Base-by-base conservation (phyloP, 2,113 vertebrate species). In the Phycodurus eques region DNA sequence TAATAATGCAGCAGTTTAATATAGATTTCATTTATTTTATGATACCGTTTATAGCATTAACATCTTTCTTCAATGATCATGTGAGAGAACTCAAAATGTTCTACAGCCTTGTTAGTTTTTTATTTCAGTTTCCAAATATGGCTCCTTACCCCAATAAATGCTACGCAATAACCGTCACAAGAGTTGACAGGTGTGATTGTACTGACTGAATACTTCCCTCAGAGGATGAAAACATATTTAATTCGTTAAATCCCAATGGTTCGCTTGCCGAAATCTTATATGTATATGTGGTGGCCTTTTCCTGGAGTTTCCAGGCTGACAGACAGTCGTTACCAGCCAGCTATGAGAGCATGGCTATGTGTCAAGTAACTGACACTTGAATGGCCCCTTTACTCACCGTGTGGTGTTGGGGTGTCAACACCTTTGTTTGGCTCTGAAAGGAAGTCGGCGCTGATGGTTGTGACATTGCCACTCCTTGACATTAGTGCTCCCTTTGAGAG, bases 401-500 rank as follows among this genome's bases (percentile, higher is more conserved):
- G 80, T 80, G 80, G 76, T 77, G 83, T 90, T 86, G 59, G 83
- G 70, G 87, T 90, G 91, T 93, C 91, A 87, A 84, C 88, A 90
- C 87, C 86, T 92, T 93, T 93, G 92, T 93, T 84, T 88, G 84
- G 80, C 73, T 70, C 65, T 92, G 92, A 92, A 91, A 91, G 86
- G 79, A 87, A 91, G 90, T 85, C 84, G 63, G 81, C 86, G 84
- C 80, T 92, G 92, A 92, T 85, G 88, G 92, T 92, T 92, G 87
- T 91, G 90, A 91, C 90, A 91, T 82, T 78, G 85, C 84, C 85
- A 82, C 85, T 87, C 89, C 83, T 88, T 88, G 84, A 87, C 78
- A 84, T 92, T 88, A 88, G 89, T 83, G 71, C 78, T 79, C 76
- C 76, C 78, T 84, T 69, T 80, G 80, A 88, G 78, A 75, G 71